Base-by-base conservation (phyloP, 2,113 vertebrate genomes). In the Perccottus glenii region DNA sequence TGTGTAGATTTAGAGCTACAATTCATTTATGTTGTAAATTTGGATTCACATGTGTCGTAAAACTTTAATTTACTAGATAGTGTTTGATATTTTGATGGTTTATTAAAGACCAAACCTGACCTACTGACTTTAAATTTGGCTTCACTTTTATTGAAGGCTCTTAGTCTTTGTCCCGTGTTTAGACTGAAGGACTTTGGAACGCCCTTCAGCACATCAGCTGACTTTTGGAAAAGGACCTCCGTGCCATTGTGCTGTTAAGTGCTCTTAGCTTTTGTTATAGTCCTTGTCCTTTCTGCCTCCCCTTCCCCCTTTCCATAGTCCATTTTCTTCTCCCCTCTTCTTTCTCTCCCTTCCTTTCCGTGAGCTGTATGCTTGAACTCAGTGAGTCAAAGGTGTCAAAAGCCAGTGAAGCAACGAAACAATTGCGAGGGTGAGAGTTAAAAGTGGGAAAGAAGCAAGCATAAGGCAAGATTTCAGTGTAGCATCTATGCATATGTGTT, bases 221-320 rank as follows among this genome's bases (percentile, higher is more conserved):
- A 87, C 84, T 89, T 84, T 80, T 75, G 77, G 81, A 84, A 33
- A 81, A 79, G 78, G 62, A 75, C 72, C 52, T 55, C 70, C 52
- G 42, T 62, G 83, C 76, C 79, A 88, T 90, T 90, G 84, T 78
- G 83, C 85, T 75, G 82, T 78, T 89, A 86, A 92, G 87, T 88
- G 88, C 89, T 89, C 88, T 90, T 78, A 84, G 87, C 88, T 85
- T 92, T 90, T 90, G 85, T 91, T 78, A 67, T 56, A 66, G 85
- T 85, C 76, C 88, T 85, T 87, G 87, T 90, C 84, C 81, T 74
- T 49, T 67, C 81, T 77, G 7, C 70, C 75, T 40, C 78, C 83
- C 78, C 82, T 57, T 49, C 81, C 77, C 81, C 73, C 78, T 66
- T 63, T 67, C 74, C 74, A 64, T 60, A 64, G 68, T 81, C 70